Conservation (phyloP, 2,888 invertebrate genomes). For the Oithona nana region DNA sequence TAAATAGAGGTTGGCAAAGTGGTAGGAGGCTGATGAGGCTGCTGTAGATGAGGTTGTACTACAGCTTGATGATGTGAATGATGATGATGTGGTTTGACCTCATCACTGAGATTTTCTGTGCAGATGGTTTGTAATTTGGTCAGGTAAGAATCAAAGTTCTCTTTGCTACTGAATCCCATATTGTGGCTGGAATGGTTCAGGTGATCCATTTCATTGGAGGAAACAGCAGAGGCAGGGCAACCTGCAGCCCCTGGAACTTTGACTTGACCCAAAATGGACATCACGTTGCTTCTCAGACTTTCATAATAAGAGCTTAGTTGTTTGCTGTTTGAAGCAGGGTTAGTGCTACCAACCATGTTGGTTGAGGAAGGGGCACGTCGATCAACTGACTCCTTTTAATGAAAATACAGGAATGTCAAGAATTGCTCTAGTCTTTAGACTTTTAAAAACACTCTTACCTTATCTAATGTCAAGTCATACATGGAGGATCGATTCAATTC, state of each 20-base stretch:
- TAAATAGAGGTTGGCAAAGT: background rate
- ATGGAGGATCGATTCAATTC: background rate
- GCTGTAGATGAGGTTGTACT: too few species aligned
- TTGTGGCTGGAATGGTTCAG: background rate
- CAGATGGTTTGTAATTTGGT: constrained; percentile 77
- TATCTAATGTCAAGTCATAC: too few species aligned
- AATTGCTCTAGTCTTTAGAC: too few species aligned
- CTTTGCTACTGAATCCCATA: constrained; percentile 26
- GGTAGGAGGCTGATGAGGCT: too few species aligned
- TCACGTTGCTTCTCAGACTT: constrained; percentile 75
- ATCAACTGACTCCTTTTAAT: background rate
- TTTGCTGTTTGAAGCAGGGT: background rate
- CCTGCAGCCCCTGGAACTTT: constrained; percentile 22
- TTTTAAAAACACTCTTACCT: background rate
- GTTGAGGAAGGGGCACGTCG: background rate
- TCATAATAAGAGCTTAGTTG: constrained; percentile 46
- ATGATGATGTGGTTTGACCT: constrained; percentile 52
- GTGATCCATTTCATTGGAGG: background rate
- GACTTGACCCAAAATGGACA: constrained; percentile 60
- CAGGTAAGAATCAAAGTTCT: constrained; percentile 80
- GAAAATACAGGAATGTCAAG: background rate
- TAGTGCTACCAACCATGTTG: background rate
- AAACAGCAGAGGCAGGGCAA: background rate
- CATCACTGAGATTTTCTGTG: constrained; percentile 41
- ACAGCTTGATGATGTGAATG: constrained; percentile 32